These are phyloP conservation scores for Batillaria attramentaria DNA, from an alignment of 1,140 invertebrate species.

Conservation along the genomic window DNA sequence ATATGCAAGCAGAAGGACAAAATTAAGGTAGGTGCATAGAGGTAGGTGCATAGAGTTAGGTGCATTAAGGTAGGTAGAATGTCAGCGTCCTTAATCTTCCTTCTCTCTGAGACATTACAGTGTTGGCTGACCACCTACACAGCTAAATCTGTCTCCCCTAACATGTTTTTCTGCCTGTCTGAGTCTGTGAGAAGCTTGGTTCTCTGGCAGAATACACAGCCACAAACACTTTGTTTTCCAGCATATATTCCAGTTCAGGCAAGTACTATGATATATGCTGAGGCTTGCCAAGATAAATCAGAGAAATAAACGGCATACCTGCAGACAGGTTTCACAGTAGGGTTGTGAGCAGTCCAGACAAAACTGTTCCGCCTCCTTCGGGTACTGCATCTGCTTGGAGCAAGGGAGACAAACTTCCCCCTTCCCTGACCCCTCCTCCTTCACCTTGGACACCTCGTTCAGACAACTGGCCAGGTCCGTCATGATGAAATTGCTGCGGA, in stretches of 20 bases:
- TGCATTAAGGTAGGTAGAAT: too few relatives aligned
- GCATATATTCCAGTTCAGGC: too few relatives aligned
- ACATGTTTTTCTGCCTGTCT: neutral
- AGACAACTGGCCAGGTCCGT: slow-evolving; percentile 42
- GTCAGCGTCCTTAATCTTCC: too few relatives aligned
- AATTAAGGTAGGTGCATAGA: neutral
- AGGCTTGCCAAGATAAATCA: slow-evolving; percentile 12
- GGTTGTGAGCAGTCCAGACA: slow-evolving; percentile 30
- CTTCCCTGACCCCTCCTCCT: slow-evolving; percentile 11
- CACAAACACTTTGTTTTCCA: too few relatives aligned
- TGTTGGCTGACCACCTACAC: too few relatives aligned
- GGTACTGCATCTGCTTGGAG: slow-evolving; percentile 27
- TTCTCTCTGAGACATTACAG: too few relatives aligned
- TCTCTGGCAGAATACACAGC: too few relatives aligned
- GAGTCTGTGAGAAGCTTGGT: too few relatives aligned
- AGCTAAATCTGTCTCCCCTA: neutral
- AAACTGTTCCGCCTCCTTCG: slow-evolving; percentile 30
- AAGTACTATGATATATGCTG: too few relatives aligned
- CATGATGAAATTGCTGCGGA: slow-evolving; percentile 54
- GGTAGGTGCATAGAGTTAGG: too few relatives aligned
- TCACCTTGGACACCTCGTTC: slow-evolving; percentile 9
- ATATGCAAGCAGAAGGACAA: neutral
- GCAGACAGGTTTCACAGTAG: slow-evolving; percentile 28
- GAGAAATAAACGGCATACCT: neutral
- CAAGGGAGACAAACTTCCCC: slow-evolving; percentile 30